Base-by-base conservation (phyloP, 2,113 vertebrate genomes). In the Lasiurus cinereus region DNA sequence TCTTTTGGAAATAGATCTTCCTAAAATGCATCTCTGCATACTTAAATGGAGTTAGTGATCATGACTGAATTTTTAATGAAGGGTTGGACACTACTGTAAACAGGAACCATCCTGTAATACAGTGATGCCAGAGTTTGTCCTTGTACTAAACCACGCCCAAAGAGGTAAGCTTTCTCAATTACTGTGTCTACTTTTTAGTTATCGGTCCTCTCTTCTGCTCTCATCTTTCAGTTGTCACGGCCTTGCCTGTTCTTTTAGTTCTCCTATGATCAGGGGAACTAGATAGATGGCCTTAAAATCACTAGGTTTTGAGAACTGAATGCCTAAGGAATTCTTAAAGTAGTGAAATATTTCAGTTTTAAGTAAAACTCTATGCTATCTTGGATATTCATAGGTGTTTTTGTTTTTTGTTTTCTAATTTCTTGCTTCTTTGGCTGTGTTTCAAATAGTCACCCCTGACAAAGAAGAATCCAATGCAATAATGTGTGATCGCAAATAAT, bases 371-470 rank as follows among this genome's bases (percentile, higher is more conserved):
- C 31, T 14, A 24, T 3, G 18, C 54, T 39, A 6, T 36, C 27
- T 52, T 52, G 18, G 46, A n/a, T 90, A 74, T 29, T 72, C 46
- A 88, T 29, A 92, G 48, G 8, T 9, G 59, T 27, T 9, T 18
- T 14, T 14, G 14, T 52, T 16, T 6, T 73, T 33, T n/a, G 18
- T 29, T 19, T 6, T 1, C n/a, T 52, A 73, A 77, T 3, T 78
- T 69, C 83, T 73, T 93, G 36, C 8, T 67, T 79, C 33, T 83
- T 87, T 97, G 90, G 64, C 69, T 73, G 31, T 11, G 15, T 82
- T 93, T 76, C 92, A 95, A 33, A 52, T 52, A 56, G n/a, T 83
- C n/a, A 46, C 24, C 62, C 3, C 92, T 83, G n/a, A 56, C 90
- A 93, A 83, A 91, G 84, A 90, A 62, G 67, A 29, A 12, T 64